Base-by-base conservation (phyloP, 2,888 invertebrate species). In the Meliscaeva auricollis region DNA sequence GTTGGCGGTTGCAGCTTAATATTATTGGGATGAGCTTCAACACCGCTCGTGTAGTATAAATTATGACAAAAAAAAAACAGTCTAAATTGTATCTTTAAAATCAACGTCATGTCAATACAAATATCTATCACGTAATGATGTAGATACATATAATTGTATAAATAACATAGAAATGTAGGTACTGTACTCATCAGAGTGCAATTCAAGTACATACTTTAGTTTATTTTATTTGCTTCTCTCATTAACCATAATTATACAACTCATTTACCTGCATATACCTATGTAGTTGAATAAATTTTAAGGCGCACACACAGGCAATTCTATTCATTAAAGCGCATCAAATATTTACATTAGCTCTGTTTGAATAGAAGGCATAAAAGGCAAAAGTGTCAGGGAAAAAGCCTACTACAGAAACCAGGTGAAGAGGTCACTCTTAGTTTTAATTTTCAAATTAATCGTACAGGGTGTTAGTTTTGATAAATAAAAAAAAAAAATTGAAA, bases 161-260 rank as follows among this genome's bases (percentile, higher is more conserved):
- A n/a, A n/a, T n/a, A n/a, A n/a, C n/a, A n/a, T n/a, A n/a, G n/a
- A n/a, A n/a, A n/a, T n/a, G n/a, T n/a, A n/a, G n/a, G n/a, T n/a
- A n/a, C n/a, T n/a, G 26, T 44, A 3, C 5, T 41, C 11, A n/a
- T 58, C 20, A n/a, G 44, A 56, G 68, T 66, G 56, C 41, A 73
- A 20, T 54, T 11, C 15, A 60, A 72, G 64, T 70, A n/a, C n/a
- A n/a, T n/a, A 73, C 72, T 1, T 60, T 13, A n/a, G 60, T 83
- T 74, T 74, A 83, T 83, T n/a, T 78, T 83, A 83, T 83, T 83
- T 83, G 54, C 83, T 74, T 74, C 50, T 54, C 46, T 83, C 69
- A 83, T 83, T 75, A 79, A 74, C 83, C 74, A 79, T 79, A 78
- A 83, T 83, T 73, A 79, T 48, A 76, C 54, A 78, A 60, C 22